These are phyloP conservation scores for Coracias cyanogaster DNA, from an alignment of 2,797 vertebrate species.

Conservation along the genomic window DNA sequence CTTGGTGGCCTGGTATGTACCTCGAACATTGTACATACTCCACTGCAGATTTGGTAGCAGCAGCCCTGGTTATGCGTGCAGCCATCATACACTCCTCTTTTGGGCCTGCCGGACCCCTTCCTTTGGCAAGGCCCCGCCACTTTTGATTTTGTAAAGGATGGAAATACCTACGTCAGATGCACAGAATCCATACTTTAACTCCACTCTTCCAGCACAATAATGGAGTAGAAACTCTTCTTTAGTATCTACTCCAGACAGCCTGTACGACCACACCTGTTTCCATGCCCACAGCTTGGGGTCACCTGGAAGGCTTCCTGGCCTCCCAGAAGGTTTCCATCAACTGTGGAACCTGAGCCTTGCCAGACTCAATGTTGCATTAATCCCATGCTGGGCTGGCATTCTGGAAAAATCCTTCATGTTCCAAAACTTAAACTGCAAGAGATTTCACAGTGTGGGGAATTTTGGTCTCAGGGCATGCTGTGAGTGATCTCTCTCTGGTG, in stretches of 20 bases:
- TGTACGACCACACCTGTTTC: background rate
- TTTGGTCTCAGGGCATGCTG: background rate
- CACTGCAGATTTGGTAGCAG: background rate
- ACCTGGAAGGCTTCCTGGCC: background rate
- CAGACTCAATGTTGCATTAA: background rate
- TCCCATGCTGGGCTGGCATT: background rate
- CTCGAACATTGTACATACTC: rapidly evolving
- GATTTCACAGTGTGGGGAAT: background rate
- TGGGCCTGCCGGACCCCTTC: background rate
- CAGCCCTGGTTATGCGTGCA: background rate
- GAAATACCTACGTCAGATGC: background rate
- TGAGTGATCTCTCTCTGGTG: background rate
- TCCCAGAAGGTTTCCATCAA: background rate
- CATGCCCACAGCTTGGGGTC: background rate
- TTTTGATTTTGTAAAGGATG: background rate
- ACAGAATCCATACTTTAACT: background rate
- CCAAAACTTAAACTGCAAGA: background rate
- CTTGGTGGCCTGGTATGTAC: background rate
- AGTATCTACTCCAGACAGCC: background rate
- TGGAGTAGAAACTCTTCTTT: background rate
- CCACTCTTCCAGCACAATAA: background rate
- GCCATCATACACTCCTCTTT: no score
- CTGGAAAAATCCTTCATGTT: background rate
- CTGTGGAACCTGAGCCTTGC: background rate
- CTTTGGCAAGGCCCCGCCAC: background rate